A percentile compares a stretch with the other conserved stretches of the same genome.
Evolutionary conservation across 1,140 invertebrate genomes (phyloP).

Genomic region (Bradysia coprophila): DNA sequence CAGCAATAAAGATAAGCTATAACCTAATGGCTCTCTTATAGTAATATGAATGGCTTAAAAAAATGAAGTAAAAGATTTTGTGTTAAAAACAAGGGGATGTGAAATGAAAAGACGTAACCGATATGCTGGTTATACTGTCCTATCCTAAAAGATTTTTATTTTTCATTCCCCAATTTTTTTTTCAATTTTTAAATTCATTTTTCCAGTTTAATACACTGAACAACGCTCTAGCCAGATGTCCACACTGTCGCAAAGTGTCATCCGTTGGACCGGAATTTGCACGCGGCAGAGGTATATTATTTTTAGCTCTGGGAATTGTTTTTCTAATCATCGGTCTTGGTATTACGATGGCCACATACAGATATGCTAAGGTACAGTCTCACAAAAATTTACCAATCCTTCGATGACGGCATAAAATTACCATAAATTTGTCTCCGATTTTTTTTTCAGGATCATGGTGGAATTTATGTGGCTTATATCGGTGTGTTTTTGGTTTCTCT

Average conservation of each 20-base stretch:
- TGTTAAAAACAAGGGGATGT: too few species aligned
- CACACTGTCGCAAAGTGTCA: slow-evolving; percentile 86
- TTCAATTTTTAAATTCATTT: slow-evolving; percentile 9
- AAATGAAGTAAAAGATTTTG: too few species aligned
- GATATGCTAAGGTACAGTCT: slow-evolving; percentile 21
- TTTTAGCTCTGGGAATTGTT: slow-evolving; percentile 57
- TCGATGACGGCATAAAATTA: too few species aligned
- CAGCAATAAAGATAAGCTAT: too few species aligned
- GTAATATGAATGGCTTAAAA: too few species aligned
- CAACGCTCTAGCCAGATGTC: slow-evolving; percentile 88
- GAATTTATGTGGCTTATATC: slow-evolving; percentile 69
- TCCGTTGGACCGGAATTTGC: slow-evolving; percentile 76
- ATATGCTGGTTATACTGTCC: too few species aligned
- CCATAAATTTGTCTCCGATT: slow-evolving; percentile 8
- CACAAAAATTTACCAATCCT: neutral
- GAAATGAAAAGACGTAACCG: too few species aligned
- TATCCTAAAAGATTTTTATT: slow-evolving; percentile 3
- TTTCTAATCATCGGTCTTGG: slow-evolving; percentile 56
- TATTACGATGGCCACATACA: slow-evolving; percentile 44
- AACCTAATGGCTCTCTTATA: too few species aligned
- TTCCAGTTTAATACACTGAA: slow-evolving; percentile 83
- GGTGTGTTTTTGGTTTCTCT: slow-evolving; percentile 57
- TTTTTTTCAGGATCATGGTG: slow-evolving; percentile 36
- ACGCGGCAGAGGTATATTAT: slow-evolving; percentile 55
- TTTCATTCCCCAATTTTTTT: slow-evolving; percentile 1